phyloP scores from a whole-genome alignment of 2,888 invertebrate species.

The Tromatobia lineatoria region DNA sequence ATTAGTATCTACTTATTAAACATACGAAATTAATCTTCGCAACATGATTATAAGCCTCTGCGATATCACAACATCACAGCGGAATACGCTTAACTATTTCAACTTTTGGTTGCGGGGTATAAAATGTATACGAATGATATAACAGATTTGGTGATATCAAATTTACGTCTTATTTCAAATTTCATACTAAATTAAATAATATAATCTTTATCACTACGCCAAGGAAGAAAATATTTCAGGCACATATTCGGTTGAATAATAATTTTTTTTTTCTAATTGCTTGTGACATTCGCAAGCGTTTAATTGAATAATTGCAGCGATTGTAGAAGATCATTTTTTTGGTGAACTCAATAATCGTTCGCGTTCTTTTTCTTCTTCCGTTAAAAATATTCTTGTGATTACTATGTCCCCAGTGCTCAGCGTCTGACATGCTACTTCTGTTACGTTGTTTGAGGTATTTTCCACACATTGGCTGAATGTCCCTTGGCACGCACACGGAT shows the following conservation, averaged over 20 bases:
- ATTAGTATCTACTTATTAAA: too few species aligned
- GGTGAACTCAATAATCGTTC: slow-evolving; percentile 87
- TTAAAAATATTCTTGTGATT: slow-evolving; percentile 92
- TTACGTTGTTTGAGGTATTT: slow-evolving; percentile 79
- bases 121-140: not conserved
- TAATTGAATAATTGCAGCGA: slow-evolving; percentile 26
- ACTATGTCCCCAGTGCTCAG: slow-evolving; percentile 97
- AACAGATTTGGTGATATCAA: not conserved
- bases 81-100: not conserved
- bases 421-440: slow-evolving; percentile 92
- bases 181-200: slow-evolving; percentile 18
- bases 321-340: slow-evolving; percentile 81
- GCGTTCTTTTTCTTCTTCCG: slow-evolving; percentile 87
- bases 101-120: not conserved
- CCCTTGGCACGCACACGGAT: slow-evolving; percentile 82
- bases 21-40: too few species aligned
- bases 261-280: slow-evolving; percentile 25
- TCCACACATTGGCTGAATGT: slow-evolving; percentile 78
- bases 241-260: slow-evolving; percentile 52
- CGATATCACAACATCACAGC: too few species aligned
- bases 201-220: slow-evolving; percentile 16
- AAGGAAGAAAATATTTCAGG: slow-evolving; percentile 52
- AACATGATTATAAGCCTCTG: too few species aligned
- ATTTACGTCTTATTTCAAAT: slow-evolving; percentile 14
- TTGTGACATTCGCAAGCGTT: slow-evolving; percentile 19